Evolutionary conservation across 2,888 invertebrate genomes (phyloP).

Genomic region (Phengaris arion): DNA sequence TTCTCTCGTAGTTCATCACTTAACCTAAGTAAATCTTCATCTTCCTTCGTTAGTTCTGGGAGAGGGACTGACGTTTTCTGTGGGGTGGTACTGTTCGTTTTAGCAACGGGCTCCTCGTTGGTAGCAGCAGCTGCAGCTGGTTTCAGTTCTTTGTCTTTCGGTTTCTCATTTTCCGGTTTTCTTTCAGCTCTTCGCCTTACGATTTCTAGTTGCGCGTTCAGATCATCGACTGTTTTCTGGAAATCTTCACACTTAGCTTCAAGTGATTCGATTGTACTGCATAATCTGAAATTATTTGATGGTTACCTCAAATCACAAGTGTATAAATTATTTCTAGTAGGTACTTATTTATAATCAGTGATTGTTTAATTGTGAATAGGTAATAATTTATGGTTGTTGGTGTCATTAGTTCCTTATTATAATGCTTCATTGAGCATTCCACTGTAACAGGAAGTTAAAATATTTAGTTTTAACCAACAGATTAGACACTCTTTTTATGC

Average conservation of each 20-base stretch:
- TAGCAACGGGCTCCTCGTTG: constrained; percentile 36
- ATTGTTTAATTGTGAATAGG: not conserved
- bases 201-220: constrained; percentile 81
- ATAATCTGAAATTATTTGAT: constrained; percentile 75
- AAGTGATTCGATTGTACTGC: constrained; percentile 86
- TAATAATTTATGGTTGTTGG: not conserved
- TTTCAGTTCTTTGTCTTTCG: constrained; percentile 65
- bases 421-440: not conserved
- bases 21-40: constrained; percentile 77
- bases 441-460: not conserved
- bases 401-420: not conserved
- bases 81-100: constrained; percentile 54
- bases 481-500: too few relatives aligned
- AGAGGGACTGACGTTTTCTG: constrained; percentile 60
- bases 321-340: too few relatives aligned
- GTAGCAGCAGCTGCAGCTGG: constrained; percentile 47
- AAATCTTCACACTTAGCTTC: constrained; percentile 92
- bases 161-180: constrained; percentile 68
- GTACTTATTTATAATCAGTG: too few relatives aligned
- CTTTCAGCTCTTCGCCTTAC: constrained; percentile 80
- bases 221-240: constrained; percentile 88
- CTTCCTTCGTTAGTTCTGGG: constrained; percentile 75
- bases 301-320: not conserved
- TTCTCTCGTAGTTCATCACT: constrained; percentile 86
- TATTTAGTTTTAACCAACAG: not conserved